Conservation (phyloP, 2,113 vertebrate species). For the Python bivittatus region DNA sequence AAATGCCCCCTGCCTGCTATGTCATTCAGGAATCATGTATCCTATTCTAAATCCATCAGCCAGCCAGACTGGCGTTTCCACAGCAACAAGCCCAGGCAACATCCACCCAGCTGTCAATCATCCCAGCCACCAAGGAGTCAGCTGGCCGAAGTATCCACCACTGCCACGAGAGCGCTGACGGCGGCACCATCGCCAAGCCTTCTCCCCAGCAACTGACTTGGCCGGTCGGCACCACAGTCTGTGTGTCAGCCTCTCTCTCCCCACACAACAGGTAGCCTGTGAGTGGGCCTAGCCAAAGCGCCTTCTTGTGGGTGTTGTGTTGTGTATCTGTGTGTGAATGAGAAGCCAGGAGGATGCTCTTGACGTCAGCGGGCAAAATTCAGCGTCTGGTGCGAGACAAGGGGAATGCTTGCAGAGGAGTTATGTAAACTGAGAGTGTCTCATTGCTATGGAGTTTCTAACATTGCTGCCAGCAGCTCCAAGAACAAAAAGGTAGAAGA, state of each 20-base stretch:
- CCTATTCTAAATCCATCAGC: background rate
- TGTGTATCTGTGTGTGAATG: background rate
- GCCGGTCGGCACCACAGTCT: background rate
- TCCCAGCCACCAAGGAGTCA: background rate
- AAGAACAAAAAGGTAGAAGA: too few relatives aligned
- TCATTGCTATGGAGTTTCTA: background rate
- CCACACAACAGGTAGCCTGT: background rate
- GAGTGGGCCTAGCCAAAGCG: background rate
- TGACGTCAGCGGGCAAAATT: background rate
- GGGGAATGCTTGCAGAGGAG: background rate
- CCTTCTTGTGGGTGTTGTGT: conserved; percentile 3
- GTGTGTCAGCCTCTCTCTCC: background rate
- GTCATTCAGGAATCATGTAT: background rate
- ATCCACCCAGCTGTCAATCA: background rate
- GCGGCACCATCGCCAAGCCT: background rate
- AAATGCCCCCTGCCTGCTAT: background rate
- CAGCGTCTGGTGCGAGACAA: background rate
- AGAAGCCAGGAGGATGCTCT: background rate
- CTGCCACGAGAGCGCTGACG: background rate
- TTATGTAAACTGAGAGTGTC: background rate
- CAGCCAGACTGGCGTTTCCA: background rate
- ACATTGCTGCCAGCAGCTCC: background rate
- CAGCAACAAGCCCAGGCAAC: conserved; percentile 24
- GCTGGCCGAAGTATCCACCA: background rate
- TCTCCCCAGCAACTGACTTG: background rate